These are phyloP conservation scores for Ptiloglossa arizonensis DNA, from an alignment of 1,140 invertebrate genomes.

Conservation along the genomic window DNA sequence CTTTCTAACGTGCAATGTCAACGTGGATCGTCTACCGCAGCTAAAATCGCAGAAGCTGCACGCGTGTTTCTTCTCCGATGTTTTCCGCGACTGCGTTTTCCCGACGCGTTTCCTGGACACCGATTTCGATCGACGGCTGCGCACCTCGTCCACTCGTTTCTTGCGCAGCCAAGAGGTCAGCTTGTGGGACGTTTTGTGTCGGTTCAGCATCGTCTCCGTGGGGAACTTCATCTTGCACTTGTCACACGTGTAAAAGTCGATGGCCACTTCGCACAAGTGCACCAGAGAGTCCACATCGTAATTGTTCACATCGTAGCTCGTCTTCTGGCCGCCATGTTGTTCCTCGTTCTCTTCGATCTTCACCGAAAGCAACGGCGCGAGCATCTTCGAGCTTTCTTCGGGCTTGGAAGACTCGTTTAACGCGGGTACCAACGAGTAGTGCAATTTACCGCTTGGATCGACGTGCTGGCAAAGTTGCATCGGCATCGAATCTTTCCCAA, in stretches of 20 bases:
- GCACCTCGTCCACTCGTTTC: not conserved
- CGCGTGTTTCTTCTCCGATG: constrained; percentile 15
- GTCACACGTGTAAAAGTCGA: constrained; percentile 57
- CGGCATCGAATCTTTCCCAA: constrained; percentile 38
- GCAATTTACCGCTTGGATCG: constrained; percentile 39
- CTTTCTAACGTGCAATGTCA: constrained; percentile 35
- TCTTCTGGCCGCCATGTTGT: not conserved
- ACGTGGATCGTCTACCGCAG: constrained; percentile 11
- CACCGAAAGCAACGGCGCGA: not conserved
- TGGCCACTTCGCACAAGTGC: constrained; percentile 1
- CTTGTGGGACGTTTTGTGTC: constrained; percentile 67
- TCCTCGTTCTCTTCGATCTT: constrained; percentile 22
- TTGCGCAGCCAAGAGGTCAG: constrained; percentile 17
- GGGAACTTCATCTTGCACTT: constrained; percentile 73
- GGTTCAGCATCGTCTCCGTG: constrained; percentile 66
- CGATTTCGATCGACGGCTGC: not conserved
- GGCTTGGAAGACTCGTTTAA: not conserved
- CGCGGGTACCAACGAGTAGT: constrained; percentile 46
- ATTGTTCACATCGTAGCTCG: not conserved
- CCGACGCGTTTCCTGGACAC: not conserved
- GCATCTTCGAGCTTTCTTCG: not conserved
- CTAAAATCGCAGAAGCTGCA: constrained; percentile 51
- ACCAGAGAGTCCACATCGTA: not conserved
- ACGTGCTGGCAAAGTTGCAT: constrained; percentile 52
- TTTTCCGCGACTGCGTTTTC: not conserved